Evolutionary conservation across 1,140 invertebrate genomes (phyloP).

Genomic region (Brachionus manjavacas): DNA sequence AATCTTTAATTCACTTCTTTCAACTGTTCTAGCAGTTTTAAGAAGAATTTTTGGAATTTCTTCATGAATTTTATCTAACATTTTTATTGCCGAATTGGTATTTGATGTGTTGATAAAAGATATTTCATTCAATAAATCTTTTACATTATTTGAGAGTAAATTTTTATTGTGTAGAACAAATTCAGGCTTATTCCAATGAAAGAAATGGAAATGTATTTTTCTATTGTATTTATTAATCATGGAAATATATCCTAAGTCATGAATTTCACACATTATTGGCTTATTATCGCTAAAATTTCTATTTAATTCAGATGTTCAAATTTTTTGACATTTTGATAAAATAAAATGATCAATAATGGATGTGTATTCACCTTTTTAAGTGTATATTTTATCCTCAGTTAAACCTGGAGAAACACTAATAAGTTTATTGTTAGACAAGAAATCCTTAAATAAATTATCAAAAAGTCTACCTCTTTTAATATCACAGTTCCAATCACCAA

Average conservation of each 20-base stretch:
- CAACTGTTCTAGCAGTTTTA: background rate
- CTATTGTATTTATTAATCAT: background rate
- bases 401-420: too few species aligned
- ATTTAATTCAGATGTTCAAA: background rate
- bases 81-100: background rate
- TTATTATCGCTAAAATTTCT: background rate
- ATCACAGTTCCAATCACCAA: too few species aligned
- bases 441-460: too few species aligned
- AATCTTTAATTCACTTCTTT: background rate
- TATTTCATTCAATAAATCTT: background rate
- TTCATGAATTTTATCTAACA: background rate
- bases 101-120: background rate
- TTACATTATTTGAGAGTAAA: background rate
- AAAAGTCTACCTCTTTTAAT: too few species aligned
- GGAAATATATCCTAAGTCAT: background rate
- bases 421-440: too few species aligned
- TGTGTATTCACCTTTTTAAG: background rate
- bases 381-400: background rate
- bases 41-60: background rate
- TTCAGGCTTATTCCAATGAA: too few species aligned
- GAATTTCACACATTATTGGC: background rate
- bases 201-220: too few species aligned
- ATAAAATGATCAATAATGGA: background rate
- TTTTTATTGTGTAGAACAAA: background rate
- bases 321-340: background rate